phyloP scores from a whole-genome alignment of 2,888 invertebrate species.

The Euclidia mi region DNA sequence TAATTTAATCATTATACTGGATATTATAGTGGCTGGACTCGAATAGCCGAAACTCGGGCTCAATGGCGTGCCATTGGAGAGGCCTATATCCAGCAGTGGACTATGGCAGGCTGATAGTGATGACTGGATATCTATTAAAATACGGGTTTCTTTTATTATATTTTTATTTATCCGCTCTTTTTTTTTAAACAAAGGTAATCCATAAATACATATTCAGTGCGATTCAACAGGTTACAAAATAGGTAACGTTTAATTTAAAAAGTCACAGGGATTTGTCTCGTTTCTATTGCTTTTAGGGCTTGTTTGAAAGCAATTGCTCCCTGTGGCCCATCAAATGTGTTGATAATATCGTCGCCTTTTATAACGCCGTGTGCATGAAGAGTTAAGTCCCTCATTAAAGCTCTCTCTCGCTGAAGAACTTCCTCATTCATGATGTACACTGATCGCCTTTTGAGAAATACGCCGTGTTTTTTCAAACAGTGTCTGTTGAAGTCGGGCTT shows the following conservation, averaged over 20 bases:
- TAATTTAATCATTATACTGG: too few relatives aligned
- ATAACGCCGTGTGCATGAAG: slow-evolving; percentile 62
- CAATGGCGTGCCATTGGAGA: too few relatives aligned
- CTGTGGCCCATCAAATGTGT: slow-evolving; percentile 72
- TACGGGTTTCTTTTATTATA: too few relatives aligned
- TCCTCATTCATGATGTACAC: slow-evolving; percentile 77
- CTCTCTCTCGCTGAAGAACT: slow-evolving; percentile 68
- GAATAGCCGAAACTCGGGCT: too few relatives aligned
- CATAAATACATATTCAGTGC: too few relatives aligned
- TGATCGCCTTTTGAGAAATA: slow-evolving; percentile 71
- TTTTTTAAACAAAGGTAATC: too few relatives aligned
- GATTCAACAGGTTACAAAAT: too few relatives aligned
- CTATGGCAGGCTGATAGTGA: too few relatives aligned
- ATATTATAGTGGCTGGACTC: too few relatives aligned
- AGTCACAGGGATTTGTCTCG: slow-evolving; percentile 58
- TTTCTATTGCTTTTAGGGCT: slow-evolving; percentile 66
- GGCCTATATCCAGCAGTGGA: too few relatives aligned
- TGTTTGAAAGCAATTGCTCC: slow-evolving; percentile 68
- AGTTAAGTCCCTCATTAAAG: slow-evolving; percentile 69
- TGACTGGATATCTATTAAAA: too few relatives aligned
- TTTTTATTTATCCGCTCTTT: too few relatives aligned
- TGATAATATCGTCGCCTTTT: slow-evolving; percentile 61
- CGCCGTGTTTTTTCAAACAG: slow-evolving; percentile 80
- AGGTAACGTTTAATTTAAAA: background rate
- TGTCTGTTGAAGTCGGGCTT: slow-evolving; percentile 80